Evolutionary conservation across 1,140 invertebrate genomes (phyloP), one percentile per base, ranked within the genome.

Genomic region (Schmidtea mediterranea): DNA sequence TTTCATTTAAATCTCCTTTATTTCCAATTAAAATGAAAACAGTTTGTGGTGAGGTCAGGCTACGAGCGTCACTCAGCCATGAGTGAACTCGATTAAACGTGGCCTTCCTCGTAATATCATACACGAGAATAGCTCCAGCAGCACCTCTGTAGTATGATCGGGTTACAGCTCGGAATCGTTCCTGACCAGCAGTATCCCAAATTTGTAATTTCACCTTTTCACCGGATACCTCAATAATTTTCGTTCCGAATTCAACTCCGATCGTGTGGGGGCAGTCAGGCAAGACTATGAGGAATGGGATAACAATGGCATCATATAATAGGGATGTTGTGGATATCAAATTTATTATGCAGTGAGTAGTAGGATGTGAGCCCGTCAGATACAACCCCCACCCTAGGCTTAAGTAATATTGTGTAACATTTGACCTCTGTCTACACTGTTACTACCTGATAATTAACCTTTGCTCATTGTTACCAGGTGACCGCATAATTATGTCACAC

Each of bases 231-330:
- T 18, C 12, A n/a, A 48, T 32, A 6, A 37, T 48, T 37, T 40
- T 37, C 48, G 66, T 68, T 39, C 65, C 66, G 57, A 68, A 68
- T 56, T 68, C 66, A 16, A 68, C 66, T 54, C 66, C 66, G 55
- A 68, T 67, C 15, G 92, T 98, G 63, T 97, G 92, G 39, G 90
- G 90, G 69, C 90, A 97, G 71, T 97, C 90, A 54, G 89, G 83
- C 87, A 97, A 97, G 72, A 98, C 89, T 95, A 21, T 45, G 5
- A 45, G 22, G 6, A 19, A 46, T 46, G n/a, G n/a, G n/a, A n/a
- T n/a, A n/a, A n/a, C n/a, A 0, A 84, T 82, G 1, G 82, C 71
- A 56, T 65, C 26, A 32, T 32, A 6, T 32, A 32, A 3, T 32
- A 6, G 3, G 26, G n/a, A n/a, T n/a, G n/a, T n/a, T n/a, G n/a